A percentile compares a stretch with the other conserved stretches of the same genome.
phyloP scores from a whole-genome alignment of 2,797 vertebrate species.

The Orientallactaga sibirica region DNA sequence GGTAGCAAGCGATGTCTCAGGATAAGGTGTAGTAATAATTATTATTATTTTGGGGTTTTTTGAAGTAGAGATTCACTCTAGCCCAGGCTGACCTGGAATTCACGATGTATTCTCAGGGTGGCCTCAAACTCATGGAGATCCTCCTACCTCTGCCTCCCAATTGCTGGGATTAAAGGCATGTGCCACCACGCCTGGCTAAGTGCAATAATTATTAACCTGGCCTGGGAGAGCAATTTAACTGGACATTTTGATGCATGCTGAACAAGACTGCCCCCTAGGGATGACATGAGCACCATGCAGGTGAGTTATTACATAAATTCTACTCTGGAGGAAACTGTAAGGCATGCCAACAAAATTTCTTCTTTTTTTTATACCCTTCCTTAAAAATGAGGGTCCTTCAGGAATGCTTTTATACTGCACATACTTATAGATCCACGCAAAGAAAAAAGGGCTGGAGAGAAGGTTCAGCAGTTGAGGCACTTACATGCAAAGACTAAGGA shows the following conservation, averaged over 20 bases:
- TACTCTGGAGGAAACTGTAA: constrained; percentile 52
- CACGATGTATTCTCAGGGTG: too few species aligned
- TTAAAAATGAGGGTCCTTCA: constrained; percentile 20
- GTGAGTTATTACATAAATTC: constrained; percentile 84
- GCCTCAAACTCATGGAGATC: too few species aligned
- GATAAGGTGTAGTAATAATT: constrained; percentile 75
- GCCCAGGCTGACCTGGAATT: too few species aligned
- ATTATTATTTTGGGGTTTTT: too few species aligned
- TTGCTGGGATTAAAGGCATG: too few species aligned
- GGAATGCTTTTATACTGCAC: not conserved
- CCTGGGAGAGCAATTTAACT: constrained; percentile 82
- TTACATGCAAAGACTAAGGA: too few species aligned
- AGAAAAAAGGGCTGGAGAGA: not conserved
- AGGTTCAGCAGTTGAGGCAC: too few species aligned
- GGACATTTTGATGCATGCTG: constrained; percentile 83
- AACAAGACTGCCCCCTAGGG: constrained; percentile 84
- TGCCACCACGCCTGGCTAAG: too few species aligned
- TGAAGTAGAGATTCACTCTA: too few species aligned
- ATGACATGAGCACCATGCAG: constrained; percentile 73
- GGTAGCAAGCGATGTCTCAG: constrained; percentile 84
- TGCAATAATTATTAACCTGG: constrained; percentile 84
- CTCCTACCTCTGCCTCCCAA: too few species aligned
- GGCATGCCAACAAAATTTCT: not conserved
- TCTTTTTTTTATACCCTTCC: not conserved
- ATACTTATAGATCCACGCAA: not conserved